Evolutionary conservation across 2,888 invertebrate species (phyloP), one percentile per base, ranked within the genome.

Genomic region (Orthosia gothica): DNA sequence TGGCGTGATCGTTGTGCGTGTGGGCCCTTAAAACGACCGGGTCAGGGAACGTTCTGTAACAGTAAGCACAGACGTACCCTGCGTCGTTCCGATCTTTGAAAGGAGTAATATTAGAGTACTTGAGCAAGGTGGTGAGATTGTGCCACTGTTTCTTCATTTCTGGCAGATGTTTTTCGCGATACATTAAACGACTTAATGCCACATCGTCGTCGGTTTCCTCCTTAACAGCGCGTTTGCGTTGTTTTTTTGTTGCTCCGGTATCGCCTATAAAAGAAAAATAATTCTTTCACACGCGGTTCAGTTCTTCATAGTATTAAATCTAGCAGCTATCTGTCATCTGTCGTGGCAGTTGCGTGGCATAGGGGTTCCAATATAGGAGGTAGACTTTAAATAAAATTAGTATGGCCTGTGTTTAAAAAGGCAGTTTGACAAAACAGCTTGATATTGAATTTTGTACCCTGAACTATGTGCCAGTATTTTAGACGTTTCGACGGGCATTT

Each of bases 251-350:
- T 85, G 92, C 92, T 91, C 95, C 92, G 89, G 92, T 92, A 83
- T 90, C 91, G 94, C 96, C 96, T 96, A 96, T 95, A 96, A 96
- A 96, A 96, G 95, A 96, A 96, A 95, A 95, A 93, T 87, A 93
- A 92, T 79, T 91, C 91, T 92, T 93, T 95, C 93, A 95, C 93
- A 93, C 90, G 93, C 92, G 92, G 87, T 89, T 82, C 77, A 81
- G 70, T 54, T 81, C 87, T 85, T 86, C 88, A 88, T 88, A 90
- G 85, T 84, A 85, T 76, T 79, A 85, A 82, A 82, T 76, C 72
- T 80, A 83, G 64, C 23, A 61, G 70, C 18, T 63, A 64, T 61
- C 70, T 32, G 65, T 23, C 5, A 64, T 61, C 70, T 32, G 65
- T 23, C 5, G 40, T 40, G 49, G 26, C 52, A 61, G 20, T 64